phyloP scores from a whole-genome alignment of 92 coral and sea anemone genomes.

The Heteractis magnifica region DNA sequence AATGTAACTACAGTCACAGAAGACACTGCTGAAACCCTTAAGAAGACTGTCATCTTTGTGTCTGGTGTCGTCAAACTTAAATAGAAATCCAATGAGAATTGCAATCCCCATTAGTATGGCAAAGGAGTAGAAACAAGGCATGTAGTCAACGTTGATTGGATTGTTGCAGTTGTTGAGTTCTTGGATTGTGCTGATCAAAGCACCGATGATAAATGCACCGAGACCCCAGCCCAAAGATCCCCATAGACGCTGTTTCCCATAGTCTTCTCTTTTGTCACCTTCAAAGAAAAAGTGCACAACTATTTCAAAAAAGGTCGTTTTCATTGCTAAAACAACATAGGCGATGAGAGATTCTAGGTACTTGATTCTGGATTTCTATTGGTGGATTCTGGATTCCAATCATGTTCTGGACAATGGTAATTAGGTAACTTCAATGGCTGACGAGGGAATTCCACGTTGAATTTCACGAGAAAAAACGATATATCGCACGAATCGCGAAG shows the following conservation, averaged over 20 bases:
- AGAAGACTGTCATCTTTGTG: slow-evolving; percentile 36
- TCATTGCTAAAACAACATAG: no score
- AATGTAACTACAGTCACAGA: slow-evolving; percentile 45
- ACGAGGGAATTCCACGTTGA: no score
- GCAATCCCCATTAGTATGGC: slow-evolving; percentile 61
- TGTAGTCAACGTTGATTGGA: slow-evolving; percentile 43
- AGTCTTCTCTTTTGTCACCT: not conserved
- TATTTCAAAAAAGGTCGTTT: no score
- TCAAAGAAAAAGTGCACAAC: no score
- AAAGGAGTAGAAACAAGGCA: slow-evolving; percentile 51
- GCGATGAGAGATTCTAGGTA: no score
- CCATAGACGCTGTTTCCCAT: slow-evolving; percentile 81
- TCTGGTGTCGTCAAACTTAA: slow-evolving; percentile 65
- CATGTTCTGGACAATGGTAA: no score
- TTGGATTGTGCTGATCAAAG: slow-evolving; percentile 54
- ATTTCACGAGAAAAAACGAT: no score
- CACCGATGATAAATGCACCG: slow-evolving; percentile 73
- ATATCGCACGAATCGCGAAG: no score
- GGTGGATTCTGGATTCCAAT: no score
- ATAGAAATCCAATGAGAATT: slow-evolving; percentile 60
- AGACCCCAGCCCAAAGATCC: slow-evolving; percentile 84
- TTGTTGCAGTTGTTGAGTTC: slow-evolving; percentile 42
- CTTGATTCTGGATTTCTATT: no score
- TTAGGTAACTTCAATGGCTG: no score
- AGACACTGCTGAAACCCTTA: slow-evolving; percentile 49